Evolutionary conservation across 2,888 invertebrate genomes (phyloP).

Genomic region (Synanthedon vespiformis): DNA sequence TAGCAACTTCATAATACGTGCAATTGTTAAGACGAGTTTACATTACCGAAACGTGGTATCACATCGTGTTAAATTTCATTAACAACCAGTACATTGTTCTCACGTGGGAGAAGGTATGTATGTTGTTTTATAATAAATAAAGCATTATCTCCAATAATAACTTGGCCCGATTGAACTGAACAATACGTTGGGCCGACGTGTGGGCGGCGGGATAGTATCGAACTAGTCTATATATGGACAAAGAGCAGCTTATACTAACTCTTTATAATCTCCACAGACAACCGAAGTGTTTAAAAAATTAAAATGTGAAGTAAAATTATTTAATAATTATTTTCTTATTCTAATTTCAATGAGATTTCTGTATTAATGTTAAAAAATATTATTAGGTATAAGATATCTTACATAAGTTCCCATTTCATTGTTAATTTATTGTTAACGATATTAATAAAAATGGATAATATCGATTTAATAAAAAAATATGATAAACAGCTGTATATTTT

Average conservation of each 20-base stretch:
- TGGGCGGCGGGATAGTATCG: constrained; percentile 48
- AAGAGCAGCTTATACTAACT: constrained; percentile 19
- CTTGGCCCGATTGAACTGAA: constrained; percentile 49
- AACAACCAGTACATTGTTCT: constrained; percentile 29
- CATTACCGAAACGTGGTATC: background rate
- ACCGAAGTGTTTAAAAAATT: too few species aligned
- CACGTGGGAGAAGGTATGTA: constrained; percentile 11
- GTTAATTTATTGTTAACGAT: too few species aligned
- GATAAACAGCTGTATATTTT: too few species aligned
- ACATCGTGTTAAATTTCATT: constrained; percentile 16
- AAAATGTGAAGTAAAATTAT: too few species aligned
- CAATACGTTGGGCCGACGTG: constrained; percentile 45
- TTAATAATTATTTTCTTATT: too few species aligned
- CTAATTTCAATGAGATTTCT: too few species aligned
- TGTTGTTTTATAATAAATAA: constrained; percentile 36
- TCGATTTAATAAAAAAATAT: too few species aligned
- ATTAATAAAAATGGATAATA: too few species aligned
- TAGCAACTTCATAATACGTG: too few species aligned
- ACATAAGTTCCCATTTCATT: too few species aligned
- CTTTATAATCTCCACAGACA: background rate
- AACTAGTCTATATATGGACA: constrained; percentile 21
- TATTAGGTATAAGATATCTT: too few species aligned
- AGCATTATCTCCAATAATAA: constrained; percentile 61
- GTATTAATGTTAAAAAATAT: too few species aligned
- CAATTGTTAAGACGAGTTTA: background rate